phyloP scores from a whole-genome alignment of 1,140 invertebrate species.

The Acromyrmex charruanus region DNA sequence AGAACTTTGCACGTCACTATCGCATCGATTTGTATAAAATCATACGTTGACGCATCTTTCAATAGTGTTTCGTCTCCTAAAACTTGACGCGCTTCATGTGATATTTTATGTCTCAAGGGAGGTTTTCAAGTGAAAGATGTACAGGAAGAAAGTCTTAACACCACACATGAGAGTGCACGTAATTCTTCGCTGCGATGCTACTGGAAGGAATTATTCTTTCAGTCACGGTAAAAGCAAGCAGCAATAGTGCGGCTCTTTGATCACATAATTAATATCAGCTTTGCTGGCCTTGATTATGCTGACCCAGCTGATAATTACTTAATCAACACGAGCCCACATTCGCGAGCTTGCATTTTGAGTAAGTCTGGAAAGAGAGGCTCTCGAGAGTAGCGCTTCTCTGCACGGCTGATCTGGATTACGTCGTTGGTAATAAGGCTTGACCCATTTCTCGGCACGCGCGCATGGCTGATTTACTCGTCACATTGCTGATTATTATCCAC shows the following conservation, averaged over 20 bases:
- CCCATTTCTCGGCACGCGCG: slow-evolving; percentile 57
- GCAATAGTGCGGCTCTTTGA: slow-evolving; percentile 63
- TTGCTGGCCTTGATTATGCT: slow-evolving; percentile 28
- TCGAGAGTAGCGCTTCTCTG: slow-evolving; percentile 15
- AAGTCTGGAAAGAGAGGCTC: slow-evolving; percentile 30
- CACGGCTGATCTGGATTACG: slow-evolving; percentile 46
- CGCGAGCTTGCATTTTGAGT: slow-evolving; percentile 55
- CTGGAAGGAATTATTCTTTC: background rate
- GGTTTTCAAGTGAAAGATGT: slow-evolving; percentile 11
- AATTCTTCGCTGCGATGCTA: background rate
- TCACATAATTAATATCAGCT: slow-evolving; percentile 71
- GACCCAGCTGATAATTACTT: slow-evolving; percentile 61
- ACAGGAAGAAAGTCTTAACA: slow-evolving; percentile 12
- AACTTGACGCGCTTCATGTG: background rate
- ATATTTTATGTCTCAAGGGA: slow-evolving; percentile 40
- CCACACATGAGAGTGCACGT: too few relatives aligned
- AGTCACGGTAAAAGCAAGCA: background rate
- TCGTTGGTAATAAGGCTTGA: slow-evolving; percentile 59
- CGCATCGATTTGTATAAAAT: slow-evolving; percentile 57
- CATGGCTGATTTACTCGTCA: slow-evolving; percentile 37
- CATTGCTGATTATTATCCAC: background rate
- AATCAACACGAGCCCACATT: slow-evolving; percentile 56
- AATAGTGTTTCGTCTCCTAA: slow-evolving; percentile 20
- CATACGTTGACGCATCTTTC: slow-evolving; percentile 27
- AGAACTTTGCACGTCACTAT: slow-evolving; percentile 13